Percentiles rank a stretch among this genome's conserved stretches.
These are phyloP conservation scores for Anastrepha obliqua DNA, from an alignment of 1,140 invertebrate species.

Conservation along the genomic window DNA sequence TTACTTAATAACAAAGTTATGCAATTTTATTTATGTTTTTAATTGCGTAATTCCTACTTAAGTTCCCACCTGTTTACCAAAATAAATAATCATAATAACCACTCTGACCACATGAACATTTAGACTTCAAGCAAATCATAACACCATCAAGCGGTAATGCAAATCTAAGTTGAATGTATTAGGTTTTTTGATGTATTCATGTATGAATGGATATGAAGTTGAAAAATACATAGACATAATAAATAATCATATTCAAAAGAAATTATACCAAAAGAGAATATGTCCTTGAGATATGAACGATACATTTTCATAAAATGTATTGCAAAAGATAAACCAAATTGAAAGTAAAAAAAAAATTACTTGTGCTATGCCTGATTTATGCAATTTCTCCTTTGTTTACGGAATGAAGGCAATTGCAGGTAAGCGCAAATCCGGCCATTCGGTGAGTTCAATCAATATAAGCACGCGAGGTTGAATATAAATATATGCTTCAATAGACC, in stretches of 20 bases:
- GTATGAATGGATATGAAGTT: not conserved
- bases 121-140: not conserved
- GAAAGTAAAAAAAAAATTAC: too few species aligned
- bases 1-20: too few species aligned
- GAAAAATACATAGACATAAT: not conserved
- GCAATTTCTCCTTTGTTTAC: too few species aligned
- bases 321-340: too few species aligned
- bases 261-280: not conserved
- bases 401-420: too few species aligned
- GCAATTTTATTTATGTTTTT: not conserved
- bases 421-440: too few species aligned
- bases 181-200: not conserved
- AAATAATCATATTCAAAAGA: not conserved
- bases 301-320: too few species aligned
- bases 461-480: too few species aligned
- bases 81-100: not conserved
- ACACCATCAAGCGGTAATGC: conserved; percentile 1
- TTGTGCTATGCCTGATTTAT: too few species aligned
- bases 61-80: not conserved
- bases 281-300: not conserved
- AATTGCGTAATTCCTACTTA: not conserved
- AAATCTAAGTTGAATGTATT: not conserved
- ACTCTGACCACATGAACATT: not conserved
- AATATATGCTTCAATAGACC: too few species aligned
- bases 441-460: too few species aligned